A percentile compares a stretch with the other conserved stretches of the same genome.
Evolutionary conservation across 2,113 vertebrate genomes (phyloP).

Genomic region (Grantiella picta): DNA sequence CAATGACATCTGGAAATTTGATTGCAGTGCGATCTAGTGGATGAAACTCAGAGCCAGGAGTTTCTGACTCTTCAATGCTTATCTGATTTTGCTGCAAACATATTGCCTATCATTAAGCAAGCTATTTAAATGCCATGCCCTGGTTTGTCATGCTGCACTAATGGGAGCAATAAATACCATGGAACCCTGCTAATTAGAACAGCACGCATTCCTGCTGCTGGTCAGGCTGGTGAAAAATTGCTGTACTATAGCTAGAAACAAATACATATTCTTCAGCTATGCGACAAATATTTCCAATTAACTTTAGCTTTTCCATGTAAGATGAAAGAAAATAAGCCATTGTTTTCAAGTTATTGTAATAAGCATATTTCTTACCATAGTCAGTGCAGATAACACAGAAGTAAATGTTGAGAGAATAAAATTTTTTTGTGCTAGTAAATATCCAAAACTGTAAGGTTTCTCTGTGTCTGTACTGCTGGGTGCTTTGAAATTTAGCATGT

Average conservation of each 20-base stretch:
- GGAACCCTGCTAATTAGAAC: background rate
- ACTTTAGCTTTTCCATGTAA: background rate
- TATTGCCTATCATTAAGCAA: background rate
- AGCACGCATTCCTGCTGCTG: rapidly evolving
- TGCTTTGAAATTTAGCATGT: background rate
- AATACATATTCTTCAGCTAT: background rate
- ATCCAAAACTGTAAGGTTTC: background rate
- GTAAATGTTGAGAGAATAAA: background rate
- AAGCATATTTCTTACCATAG: background rate
- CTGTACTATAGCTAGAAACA: background rate
- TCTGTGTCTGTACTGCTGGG: background rate
- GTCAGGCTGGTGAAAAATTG: background rate
- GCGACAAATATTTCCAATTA: background rate
- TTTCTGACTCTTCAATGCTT: background rate
- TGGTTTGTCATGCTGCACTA: background rate
- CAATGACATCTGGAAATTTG: background rate
- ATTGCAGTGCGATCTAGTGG: background rate
- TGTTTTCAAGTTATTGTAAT: background rate
- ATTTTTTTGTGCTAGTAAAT: background rate
- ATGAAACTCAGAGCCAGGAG: background rate
- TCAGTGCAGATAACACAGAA: background rate
- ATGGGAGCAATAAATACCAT: background rate
- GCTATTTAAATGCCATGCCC: background rate
- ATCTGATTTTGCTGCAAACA: background rate
- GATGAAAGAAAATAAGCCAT: background rate